These are phyloP conservation scores for Neoscelio sp. DNA, from an alignment of 2,888 invertebrate species.

Conservation along the genomic window DNA sequence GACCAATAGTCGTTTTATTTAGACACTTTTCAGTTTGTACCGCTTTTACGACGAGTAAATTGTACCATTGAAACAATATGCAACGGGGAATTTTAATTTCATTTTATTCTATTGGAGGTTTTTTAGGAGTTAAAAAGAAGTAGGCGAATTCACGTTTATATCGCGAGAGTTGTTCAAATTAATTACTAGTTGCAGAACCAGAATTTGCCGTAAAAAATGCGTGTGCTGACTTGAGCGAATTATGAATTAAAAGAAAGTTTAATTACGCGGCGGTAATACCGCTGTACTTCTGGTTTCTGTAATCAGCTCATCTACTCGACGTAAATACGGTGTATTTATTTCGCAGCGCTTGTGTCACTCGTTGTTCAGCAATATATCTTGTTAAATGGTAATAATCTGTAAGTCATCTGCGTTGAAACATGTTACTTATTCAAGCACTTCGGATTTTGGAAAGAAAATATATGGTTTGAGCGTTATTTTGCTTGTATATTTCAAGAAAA, in stretches of 20 bases:
- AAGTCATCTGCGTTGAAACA: conserved; percentile 44
- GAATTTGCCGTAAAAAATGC: not conserved
- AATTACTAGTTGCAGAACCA: conserved; percentile 38
- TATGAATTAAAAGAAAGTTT: conserved; percentile 8
- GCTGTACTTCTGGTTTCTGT: conserved; percentile 27
- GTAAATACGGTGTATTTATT: conserved; percentile 44
- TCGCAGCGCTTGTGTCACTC: conserved; percentile 51
- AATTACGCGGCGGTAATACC: not conserved
- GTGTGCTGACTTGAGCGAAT: conserved; percentile 5
- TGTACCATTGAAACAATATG: conserved; percentile 15
- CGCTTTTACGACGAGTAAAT: conserved; percentile 46
- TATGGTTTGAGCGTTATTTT: conserved; percentile 29
- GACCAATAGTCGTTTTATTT: conserved; percentile 49
- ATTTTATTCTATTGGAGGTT: conserved; percentile 16
- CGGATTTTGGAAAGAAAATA: conserved; percentile 43
- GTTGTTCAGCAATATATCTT: conserved; percentile 52
- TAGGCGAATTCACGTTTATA: conserved; percentile 17
- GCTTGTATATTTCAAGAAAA: conserved; percentile 29
- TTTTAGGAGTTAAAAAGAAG: conserved; percentile 2
- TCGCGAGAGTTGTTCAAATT: conserved; percentile 18
- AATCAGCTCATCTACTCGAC: conserved; percentile 42
- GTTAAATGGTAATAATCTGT: conserved; percentile 39
- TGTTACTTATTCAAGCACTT: conserved; percentile 27
- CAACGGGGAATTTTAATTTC: too few species aligned
- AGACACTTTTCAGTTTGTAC: conserved; percentile 53